Conservation (phyloP, 2,888 invertebrate species). For the Platycnemis pennipes region DNA sequence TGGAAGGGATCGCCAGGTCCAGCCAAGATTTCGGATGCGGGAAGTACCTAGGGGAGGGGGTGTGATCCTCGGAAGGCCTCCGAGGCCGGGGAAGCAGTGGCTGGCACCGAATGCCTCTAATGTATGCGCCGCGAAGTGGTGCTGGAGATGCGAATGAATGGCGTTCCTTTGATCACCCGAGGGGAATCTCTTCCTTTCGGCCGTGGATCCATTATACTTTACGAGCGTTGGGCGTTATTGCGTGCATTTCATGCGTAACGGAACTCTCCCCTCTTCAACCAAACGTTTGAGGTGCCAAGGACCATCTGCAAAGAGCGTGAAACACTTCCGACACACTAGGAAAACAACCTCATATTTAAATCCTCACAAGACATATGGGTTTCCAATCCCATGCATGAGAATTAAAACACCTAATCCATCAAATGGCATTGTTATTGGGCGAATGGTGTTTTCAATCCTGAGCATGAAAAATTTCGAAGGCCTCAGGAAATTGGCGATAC, state of each 20-base stretch:
- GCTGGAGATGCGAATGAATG: conserved; percentile 13
- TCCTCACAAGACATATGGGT: neutral
- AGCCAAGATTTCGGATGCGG: neutral
- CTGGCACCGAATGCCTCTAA: neutral
- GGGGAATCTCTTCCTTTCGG: neutral
- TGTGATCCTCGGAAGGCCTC: neutral
- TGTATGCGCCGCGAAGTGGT: neutral
- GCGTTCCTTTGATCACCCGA: neutral
- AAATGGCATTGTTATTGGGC: too few species aligned
- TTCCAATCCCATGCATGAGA: neutral
- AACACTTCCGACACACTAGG: neutral
- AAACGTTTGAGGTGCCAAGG: neutral
- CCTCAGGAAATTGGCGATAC: too few species aligned
- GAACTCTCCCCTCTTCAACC: neutral
- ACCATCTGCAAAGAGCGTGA: neutral
- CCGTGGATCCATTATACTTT: conserved; percentile 5
- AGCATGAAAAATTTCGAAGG: too few species aligned
- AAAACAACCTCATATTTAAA: neutral
- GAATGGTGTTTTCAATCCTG: too few species aligned
- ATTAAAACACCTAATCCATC: too few species aligned
- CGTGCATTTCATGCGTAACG: conserved; percentile 8
- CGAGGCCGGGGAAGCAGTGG: neutral
- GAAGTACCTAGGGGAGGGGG: neutral
- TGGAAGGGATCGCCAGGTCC: neutral
- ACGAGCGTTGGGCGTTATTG: neutral